Evolutionary conservation across 1,140 invertebrate genomes (phyloP), one percentile per base, ranked within the genome.

Genomic region (Drosophila chauvacae): DNA sequence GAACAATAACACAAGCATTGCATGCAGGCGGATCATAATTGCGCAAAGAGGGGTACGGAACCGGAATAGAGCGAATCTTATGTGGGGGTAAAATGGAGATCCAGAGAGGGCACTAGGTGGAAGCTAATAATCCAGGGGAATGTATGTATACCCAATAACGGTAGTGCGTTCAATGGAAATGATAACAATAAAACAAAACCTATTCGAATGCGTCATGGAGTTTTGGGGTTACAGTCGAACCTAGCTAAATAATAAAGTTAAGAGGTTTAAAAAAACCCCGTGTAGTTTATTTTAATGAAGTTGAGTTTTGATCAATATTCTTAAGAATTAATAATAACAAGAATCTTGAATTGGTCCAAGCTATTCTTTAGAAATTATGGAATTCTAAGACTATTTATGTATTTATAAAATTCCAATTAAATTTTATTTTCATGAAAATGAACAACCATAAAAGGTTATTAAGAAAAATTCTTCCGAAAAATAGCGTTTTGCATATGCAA

Each of bases 11-110:
- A 70, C 70, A 70, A 58, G 39, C 64, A 42, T 71, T 72, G 69
- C 68, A 72, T 88, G 84, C 81, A 81, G 64, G 66, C 73, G 39
- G 53, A 60, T 50, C 76, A 86, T 76, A 87, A 83, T 82, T 80
- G 75, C 79, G 37, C 23, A 47, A 42, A 41, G 16, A 28, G 73
- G 63, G 30, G 18, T 45, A 11, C 47, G 61, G 26, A 33, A 26
- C 23, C 39, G 42, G 42, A n/a, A 47, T 44, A 16, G 44, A 16
- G 16, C 33, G 30, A 10, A 18, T 7, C 6, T 50, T 35, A 20
- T 16, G 61, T 16, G 44, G 37, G 23, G 23, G 33, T 20, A 44
- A 59, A 47, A 68, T 68, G 30, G 33, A 35, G 65, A 64, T 69
- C 37, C 33, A 55, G 28, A 28, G 60, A 37, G 35, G 47, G 11